Evolutionary conservation across 2,888 invertebrate species (phyloP).

Genomic region (Hirtodrosophila alboralis): DNA sequence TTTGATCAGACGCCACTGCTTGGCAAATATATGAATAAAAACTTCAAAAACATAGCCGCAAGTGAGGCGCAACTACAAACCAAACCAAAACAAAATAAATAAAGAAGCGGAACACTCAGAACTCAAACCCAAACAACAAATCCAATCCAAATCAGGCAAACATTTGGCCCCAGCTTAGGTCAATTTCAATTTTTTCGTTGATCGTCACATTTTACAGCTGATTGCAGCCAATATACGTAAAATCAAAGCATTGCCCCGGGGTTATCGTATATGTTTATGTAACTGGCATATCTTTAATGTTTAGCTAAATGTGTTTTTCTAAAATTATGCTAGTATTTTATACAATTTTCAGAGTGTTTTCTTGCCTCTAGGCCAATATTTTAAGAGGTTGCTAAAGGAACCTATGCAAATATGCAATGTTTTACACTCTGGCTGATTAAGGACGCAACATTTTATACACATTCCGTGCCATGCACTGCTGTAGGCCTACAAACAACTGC

Average conservation of each 20-base stretch:
- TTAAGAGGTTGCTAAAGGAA: too few relatives aligned
- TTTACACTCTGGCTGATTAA: conserved; percentile 14
- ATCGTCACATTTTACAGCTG: conserved; percentile 69
- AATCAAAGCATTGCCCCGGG: conserved; percentile 65
- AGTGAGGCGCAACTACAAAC: conserved; percentile 59
- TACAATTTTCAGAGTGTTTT: not conserved
- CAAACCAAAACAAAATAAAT: conserved; percentile 49
- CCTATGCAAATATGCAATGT: too few relatives aligned
- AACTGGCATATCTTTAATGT: conserved; percentile 13
- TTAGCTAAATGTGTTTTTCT: conserved; percentile 7
- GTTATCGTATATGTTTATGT: conserved; percentile 17
- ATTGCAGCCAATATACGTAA: conserved; percentile 66
- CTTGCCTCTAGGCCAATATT: too few relatives aligned
- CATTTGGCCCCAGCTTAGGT: conserved; percentile 55
- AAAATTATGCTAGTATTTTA: conserved; percentile 12
- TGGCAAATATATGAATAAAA: conserved; percentile 18
- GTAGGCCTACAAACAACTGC: conserved; percentile 65
- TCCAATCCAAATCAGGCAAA: conserved; percentile 65
- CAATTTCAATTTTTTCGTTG: conserved; percentile 50
- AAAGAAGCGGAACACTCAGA: conserved; percentile 1
- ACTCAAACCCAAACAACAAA: conserved; percentile 26
- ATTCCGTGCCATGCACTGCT: conserved; percentile 31
- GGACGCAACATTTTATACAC: too few relatives aligned
- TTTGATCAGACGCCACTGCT: conserved; percentile 9
- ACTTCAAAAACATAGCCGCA: conserved; percentile 72